Percentiles rank a stretch among this genome's conserved stretches.
Conservation (phyloP, 1,140 invertebrate genomes). For the Ceratosolen fusciceps region DNA sequence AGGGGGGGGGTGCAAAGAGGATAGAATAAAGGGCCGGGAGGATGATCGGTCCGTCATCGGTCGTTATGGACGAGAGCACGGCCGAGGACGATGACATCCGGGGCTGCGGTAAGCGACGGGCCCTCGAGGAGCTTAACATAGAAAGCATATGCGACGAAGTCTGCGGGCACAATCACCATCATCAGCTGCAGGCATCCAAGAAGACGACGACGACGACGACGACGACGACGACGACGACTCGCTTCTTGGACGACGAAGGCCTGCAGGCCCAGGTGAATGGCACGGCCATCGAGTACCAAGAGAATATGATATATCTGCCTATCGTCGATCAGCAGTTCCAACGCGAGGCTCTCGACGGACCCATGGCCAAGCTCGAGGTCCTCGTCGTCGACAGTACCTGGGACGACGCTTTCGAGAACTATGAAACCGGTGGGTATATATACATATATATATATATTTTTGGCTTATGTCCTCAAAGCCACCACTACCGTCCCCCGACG, state of each 20-base stretch:
- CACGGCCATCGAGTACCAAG: slow-evolving; percentile 47
- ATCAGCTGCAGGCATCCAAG: no score
- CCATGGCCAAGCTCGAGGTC: slow-evolving; percentile 64
- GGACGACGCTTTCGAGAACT: slow-evolving; percentile 52
- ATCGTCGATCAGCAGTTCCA: slow-evolving; percentile 5
- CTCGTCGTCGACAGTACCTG: slow-evolving; percentile 68
- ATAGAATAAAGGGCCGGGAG: neutral
- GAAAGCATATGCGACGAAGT: slow-evolving; percentile 66
- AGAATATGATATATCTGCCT: slow-evolving; percentile 48
- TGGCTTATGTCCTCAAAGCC: no score
- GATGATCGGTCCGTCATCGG: slow-evolving; percentile 69
- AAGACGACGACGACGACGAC: no score
- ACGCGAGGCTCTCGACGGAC: neutral
- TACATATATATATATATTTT: no score
- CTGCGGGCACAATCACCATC: slow-evolving; percentile 60
- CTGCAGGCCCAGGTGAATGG: slow-evolving; percentile 13
- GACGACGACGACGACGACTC: slow-evolving; percentile 36
- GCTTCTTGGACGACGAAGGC: slow-evolving; percentile 22
- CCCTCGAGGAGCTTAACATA: slow-evolving; percentile 66
- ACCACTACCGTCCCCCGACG: no score
- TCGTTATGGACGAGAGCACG: slow-evolving; percentile 49
- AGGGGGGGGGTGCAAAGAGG: no score
- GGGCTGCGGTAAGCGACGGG: slow-evolving; percentile 53
- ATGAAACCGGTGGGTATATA: slow-evolving; percentile 36
- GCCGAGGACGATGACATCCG: slow-evolving; percentile 40